Percentiles rank a stretch among this genome's conserved stretches.
phyloP scores from a whole-genome alignment of 2,888 invertebrate genomes.

The Blomia tropicalis region DNA sequence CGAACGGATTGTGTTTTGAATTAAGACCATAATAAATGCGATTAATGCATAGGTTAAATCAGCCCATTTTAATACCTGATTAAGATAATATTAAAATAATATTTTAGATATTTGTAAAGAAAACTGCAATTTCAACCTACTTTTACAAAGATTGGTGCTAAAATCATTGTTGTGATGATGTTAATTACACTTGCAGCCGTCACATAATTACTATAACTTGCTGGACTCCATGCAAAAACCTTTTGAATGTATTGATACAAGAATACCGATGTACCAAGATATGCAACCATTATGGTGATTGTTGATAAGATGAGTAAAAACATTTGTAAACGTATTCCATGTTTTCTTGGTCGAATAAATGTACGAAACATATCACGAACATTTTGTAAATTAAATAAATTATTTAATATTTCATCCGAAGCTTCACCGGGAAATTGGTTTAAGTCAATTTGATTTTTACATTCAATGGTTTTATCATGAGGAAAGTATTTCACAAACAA shows the following conservation, averaged over 20 bases:
- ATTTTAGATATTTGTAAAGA: no score
- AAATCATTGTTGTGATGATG: not conserved
- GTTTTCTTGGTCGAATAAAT: not conserved
- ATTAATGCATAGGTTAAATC: not conserved
- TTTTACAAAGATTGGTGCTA: constrained; percentile 8
- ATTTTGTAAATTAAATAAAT: constrained; percentile 10
- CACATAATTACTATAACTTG: not conserved
- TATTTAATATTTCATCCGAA: not conserved
- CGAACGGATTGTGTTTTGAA: not conserved
- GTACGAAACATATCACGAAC: constrained; percentile 15
- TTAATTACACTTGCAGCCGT: not conserved
- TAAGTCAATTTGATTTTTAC: not conserved
- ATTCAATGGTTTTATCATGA: not conserved
- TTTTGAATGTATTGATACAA: constrained; percentile 16
- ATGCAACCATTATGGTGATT: not conserved
- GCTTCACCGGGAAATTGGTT: not conserved
- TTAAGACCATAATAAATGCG: not conserved
- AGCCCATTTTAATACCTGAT: not conserved
- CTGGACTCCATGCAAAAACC: constrained; percentile 17
- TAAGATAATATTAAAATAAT: no score
- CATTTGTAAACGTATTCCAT: constrained; percentile 8
- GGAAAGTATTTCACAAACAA: not conserved
- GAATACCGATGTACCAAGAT: not conserved
- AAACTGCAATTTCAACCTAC: not conserved
- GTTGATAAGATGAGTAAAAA: constrained; percentile 14